Percentiles rank a stretch among this genome's conserved stretches.
phyloP scores from a whole-genome alignment of 2,888 invertebrate species.

The Melolontha melolontha region DNA sequence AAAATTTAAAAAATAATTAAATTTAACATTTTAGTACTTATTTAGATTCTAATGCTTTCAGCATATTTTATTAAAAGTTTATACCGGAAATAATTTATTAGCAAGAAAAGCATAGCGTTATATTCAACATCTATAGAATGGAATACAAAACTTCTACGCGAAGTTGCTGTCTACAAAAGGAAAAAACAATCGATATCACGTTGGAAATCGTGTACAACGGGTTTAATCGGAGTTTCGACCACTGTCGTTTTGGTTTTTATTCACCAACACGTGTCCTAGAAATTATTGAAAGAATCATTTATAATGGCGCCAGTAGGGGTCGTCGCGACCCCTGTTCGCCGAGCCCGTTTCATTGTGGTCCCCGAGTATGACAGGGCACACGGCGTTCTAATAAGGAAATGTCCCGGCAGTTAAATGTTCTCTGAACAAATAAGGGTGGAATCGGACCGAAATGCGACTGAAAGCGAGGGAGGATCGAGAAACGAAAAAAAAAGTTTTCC shows the following conservation, averaged over 20 bases:
- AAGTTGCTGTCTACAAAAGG: too few relatives aligned
- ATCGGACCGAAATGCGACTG: slow-evolving; percentile 13
- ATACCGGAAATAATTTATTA: not conserved
- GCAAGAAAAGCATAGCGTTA: too few relatives aligned
- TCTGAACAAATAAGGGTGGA: slow-evolving; percentile 44
- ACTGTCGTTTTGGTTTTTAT: slow-evolving; percentile 33
- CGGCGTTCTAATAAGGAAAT: slow-evolving; percentile 52
- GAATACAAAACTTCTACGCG: too few relatives aligned
- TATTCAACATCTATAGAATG: too few relatives aligned
- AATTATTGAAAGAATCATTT: slow-evolving; percentile 42
- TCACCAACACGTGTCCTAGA: slow-evolving; percentile 38
- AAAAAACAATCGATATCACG: slow-evolving; percentile 17
- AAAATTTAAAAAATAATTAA: too few relatives aligned
- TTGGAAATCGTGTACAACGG: slow-evolving; percentile 21
- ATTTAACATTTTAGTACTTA: too few relatives aligned
- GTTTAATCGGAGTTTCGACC: slow-evolving; percentile 35
- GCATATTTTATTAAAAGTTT: too few relatives aligned
- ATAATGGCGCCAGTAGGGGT: slow-evolving; percentile 33
- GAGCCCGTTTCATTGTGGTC: slow-evolving; percentile 6
- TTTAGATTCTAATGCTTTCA: too few relatives aligned
- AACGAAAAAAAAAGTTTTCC: slow-evolving; percentile 25
- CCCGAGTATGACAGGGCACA: slow-evolving; percentile 44
- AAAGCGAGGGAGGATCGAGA: not conserved
- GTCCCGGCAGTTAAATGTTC: slow-evolving; percentile 50
- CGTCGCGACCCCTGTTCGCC: slow-evolving; percentile 8